phyloP scores from a whole-genome alignment of 2,888 invertebrate species.

The Caenorhabditis wallacei region DNA sequence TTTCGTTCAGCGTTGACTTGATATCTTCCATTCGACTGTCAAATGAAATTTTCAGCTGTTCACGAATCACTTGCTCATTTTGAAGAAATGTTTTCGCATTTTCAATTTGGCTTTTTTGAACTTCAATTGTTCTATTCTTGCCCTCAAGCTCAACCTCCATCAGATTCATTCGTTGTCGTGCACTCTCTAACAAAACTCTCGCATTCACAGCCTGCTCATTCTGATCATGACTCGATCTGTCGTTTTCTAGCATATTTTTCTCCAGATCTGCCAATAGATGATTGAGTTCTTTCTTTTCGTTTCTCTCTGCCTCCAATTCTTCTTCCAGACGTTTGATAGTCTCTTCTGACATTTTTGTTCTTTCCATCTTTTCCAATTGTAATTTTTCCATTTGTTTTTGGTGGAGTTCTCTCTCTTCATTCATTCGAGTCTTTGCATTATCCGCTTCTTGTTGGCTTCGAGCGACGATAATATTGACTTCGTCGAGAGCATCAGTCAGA shows the following conservation, averaged over 20 bases:
- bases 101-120: background rate
- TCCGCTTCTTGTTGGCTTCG: constrained; percentile 23
- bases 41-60: background rate
- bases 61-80: constrained; percentile 18
- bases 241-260: constrained; percentile 7
- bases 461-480: background rate
- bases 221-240: constrained; percentile 17
- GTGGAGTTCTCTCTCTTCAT: background rate
- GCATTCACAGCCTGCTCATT: constrained; percentile 2
- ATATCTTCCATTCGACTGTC: background rate
- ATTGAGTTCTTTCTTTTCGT: constrained; percentile 5
- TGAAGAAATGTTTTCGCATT: background rate
- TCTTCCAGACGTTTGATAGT: constrained; percentile 23
- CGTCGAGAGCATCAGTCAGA: background rate
- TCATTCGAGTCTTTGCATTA: background rate
- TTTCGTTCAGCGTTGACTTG: background rate
- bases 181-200: constrained; percentile 19
- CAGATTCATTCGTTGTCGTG: constrained; percentile 3
- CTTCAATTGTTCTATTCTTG: background rate
- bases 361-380: constrained; percentile 16
- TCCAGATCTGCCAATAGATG: constrained; percentile 24
- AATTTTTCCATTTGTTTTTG: background rate
- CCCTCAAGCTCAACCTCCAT: constrained; percentile 16
- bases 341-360: constrained; percentile 20
- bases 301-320: constrained; percentile 18